phyloP scores from a whole-genome alignment of 2,797 vertebrate genomes.

The Loris lydekkerianus region DNA sequence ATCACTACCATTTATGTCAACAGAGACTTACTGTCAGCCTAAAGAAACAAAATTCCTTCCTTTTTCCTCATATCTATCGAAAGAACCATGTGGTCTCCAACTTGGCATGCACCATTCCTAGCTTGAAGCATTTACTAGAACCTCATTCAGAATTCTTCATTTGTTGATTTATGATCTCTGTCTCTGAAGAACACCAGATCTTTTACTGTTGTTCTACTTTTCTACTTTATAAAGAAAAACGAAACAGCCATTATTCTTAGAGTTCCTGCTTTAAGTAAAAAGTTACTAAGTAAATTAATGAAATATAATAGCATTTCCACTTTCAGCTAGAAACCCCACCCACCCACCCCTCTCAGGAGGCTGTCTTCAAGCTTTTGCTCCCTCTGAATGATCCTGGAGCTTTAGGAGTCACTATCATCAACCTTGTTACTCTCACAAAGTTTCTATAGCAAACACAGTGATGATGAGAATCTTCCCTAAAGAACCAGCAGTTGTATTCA shows the following conservation, averaged over 20 bases:
- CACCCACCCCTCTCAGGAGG: background rate
- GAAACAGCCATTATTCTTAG: background rate
- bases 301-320: background rate
- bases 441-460: background rate
- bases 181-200: background rate
- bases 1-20: background rate
- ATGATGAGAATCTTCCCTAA: background rate
- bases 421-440: background rate
- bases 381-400: background rate
- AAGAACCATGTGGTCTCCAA: background rate
- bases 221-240: background rate
- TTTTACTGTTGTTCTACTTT: background rate
- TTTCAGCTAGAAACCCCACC: background rate
- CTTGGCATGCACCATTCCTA: background rate
- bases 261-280: conserved; percentile 57
- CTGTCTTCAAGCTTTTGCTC: background rate
- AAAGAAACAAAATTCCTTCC: conserved; percentile 62
- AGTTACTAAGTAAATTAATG: background rate
- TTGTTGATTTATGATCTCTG: background rate
- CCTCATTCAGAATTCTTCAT: background rate
- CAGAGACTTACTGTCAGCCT: conserved; percentile 47
- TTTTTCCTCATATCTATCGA: background rate
- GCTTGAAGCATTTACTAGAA: background rate
- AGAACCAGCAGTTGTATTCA: background rate
- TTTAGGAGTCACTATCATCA: background rate